These are phyloP conservation scores for Lydus trimaculatus DNA, from an alignment of 2,888 invertebrate species.

Conservation along the genomic window DNA sequence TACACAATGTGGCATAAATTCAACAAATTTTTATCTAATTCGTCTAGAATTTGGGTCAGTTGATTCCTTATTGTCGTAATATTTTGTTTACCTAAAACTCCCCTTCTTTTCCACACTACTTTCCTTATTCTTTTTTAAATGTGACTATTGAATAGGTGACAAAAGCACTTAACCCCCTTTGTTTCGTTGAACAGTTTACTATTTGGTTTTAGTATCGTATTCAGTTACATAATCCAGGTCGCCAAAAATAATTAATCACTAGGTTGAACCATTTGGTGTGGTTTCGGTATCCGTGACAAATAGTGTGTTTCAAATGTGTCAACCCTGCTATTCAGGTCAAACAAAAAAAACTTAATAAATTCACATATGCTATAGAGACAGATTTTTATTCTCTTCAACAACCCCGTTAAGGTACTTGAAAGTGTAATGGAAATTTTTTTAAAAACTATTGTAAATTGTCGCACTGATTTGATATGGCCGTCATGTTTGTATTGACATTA, in stretches of 20 bases:
- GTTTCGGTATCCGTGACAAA: slow-evolving; percentile 55
- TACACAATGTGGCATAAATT: not conserved
- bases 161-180: slow-evolving; percentile 51
- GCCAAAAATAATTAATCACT: slow-evolving; percentile 54
- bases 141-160: not conserved
- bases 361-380: slow-evolving; percentile 21
- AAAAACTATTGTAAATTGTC: slow-evolving; percentile 53
- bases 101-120: not conserved
- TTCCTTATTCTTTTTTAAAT: not conserved
- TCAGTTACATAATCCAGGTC: slow-evolving; percentile 53
- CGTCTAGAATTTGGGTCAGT: not conserved
- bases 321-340: slow-evolving; percentile 50
- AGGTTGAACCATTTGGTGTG: slow-evolving; percentile 49
- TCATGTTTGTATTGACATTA: slow-evolving; percentile 41
- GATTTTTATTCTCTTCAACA: slow-evolving; percentile 41
- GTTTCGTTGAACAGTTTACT: slow-evolving; percentile 46
- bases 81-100: not conserved
- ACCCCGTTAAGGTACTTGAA: not conserved
- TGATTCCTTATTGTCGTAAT: not conserved
- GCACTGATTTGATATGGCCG: slow-evolving; percentile 47
- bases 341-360: slow-evolving; percentile 45
- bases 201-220: slow-evolving; percentile 47
- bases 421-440: slow-evolving; percentile 41
- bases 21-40: not conserved
- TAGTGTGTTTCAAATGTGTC: slow-evolving; percentile 57